These are phyloP conservation scores for Pachliopta kotzebuea DNA, from an alignment of 2,888 invertebrate genomes.

Conservation along the genomic window DNA sequence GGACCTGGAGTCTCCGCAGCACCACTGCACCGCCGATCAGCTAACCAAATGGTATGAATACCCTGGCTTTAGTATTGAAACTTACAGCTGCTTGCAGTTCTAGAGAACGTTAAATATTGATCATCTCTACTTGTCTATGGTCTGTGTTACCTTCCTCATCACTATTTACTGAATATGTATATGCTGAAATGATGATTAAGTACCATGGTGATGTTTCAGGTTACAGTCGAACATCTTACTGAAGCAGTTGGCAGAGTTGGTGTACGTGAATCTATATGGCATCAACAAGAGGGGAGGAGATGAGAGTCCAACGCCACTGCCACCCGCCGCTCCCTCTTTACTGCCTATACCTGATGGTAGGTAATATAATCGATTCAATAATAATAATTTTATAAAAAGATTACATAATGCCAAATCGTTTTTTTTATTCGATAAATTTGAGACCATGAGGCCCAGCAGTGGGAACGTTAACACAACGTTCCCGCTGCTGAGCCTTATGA, in stretches of 20 bases:
- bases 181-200: no score
- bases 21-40: constrained; percentile 49
- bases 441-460: no score
- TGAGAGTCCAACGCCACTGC: constrained; percentile 46
- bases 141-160: no score
- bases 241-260: constrained; percentile 73
- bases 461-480: no score
- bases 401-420: no score
- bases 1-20: constrained; percentile 53
- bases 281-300: constrained; percentile 51
- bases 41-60: constrained; percentile 56
- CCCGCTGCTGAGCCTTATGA: no score
- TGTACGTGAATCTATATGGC: constrained; percentile 76
- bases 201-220: constrained; percentile 44
- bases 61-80: neutral
- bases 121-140: no score
- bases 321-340: constrained; percentile 46
- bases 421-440: no score
- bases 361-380: neutral
- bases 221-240: constrained; percentile 74
- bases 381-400: no score
- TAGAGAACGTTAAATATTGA: no score
- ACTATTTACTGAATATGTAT: no score
- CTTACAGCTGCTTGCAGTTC: neutral
- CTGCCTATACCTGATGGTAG: constrained; percentile 63